phyloP scores from a whole-genome alignment of 2,888 invertebrate genomes.

The Drosophila niveifrons region DNA sequence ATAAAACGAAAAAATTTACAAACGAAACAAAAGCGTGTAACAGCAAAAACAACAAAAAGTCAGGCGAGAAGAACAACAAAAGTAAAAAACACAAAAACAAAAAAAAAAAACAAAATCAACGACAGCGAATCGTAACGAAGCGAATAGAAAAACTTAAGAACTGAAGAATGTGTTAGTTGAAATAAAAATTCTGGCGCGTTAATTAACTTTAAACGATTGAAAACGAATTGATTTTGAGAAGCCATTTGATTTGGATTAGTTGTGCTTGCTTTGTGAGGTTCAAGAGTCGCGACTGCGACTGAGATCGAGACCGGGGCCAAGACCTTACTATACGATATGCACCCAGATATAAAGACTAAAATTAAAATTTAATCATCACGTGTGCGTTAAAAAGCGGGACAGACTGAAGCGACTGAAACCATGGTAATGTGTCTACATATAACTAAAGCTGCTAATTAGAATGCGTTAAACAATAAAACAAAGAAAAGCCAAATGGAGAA shows the following conservation, averaged over 20 bases:
- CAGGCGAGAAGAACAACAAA: conserved; percentile 9
- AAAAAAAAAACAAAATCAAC: conserved; percentile 32
- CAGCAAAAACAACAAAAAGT: conserved; percentile 44
- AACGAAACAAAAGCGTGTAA: conserved; percentile 73
- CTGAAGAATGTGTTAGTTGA: conserved; percentile 60
- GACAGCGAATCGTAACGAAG: conserved; percentile 45
- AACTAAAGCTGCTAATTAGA: conserved; percentile 75
- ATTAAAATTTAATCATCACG: conserved; percentile 82
- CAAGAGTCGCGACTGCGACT: conserved; percentile 37
- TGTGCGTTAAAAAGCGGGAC: conserved; percentile 72
- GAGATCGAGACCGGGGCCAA: conserved; percentile 40
- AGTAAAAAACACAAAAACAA: conserved; percentile 12
- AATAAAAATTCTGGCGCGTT: conserved; percentile 72
- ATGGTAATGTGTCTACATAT: conserved; percentile 45
- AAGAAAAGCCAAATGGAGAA: conserved; percentile 56
- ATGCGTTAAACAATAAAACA: conserved; percentile 81
- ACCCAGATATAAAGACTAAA: conserved; percentile 59
- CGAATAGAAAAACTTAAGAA: conserved; percentile 33
- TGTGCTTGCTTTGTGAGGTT: conserved; percentile 68
- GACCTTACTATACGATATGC: conserved; percentile 34
- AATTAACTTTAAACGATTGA: conserved; percentile 81
- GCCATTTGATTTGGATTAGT: conserved; percentile 81
- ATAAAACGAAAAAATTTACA: conserved; percentile 54
- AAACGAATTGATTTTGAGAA: conserved; percentile 80
- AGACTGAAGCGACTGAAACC: conserved; percentile 25